Evolutionary conservation across 35 echinoderm and acorn worm species (phyloP).

Genomic region (Chiridota heheva): DNA sequence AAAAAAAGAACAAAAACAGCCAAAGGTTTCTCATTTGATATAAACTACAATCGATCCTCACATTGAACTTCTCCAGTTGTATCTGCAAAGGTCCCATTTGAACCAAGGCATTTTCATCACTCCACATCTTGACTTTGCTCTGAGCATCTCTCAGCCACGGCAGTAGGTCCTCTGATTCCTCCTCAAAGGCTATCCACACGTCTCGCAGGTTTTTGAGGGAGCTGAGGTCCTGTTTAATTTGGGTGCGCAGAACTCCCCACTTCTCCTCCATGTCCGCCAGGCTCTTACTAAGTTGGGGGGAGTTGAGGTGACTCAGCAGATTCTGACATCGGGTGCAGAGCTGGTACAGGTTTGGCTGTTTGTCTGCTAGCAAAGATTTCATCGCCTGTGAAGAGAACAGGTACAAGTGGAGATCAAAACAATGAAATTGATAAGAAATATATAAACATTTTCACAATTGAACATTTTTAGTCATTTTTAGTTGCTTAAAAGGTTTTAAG

Average conservation of each 20-base stretch:
- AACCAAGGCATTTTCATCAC: conserved; percentile 32
- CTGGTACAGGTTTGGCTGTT: conserved; percentile 65
- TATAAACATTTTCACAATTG: too few species aligned
- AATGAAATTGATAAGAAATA: too few species aligned
- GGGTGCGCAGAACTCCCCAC: conserved; percentile 58
- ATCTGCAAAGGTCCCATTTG: conserved; percentile 58
- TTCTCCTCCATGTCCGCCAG: conserved; percentile 61
- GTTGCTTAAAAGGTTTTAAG: too few species aligned
- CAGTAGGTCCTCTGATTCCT: conserved; percentile 55
- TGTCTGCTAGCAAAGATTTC: conserved; percentile 59
- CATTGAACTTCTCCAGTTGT: conserved; percentile 79
- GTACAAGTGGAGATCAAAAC: too few species aligned
- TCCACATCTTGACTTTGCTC: conserved; percentile 62
- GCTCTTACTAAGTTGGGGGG: conserved; percentile 56
- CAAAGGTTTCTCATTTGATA: too few species aligned
- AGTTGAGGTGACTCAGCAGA: conserved; percentile 60
- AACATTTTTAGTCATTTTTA: too few species aligned
- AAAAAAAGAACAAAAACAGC: too few species aligned
- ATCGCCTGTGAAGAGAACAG: conserved; percentile 63
- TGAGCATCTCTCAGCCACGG: conserved; percentile 62
- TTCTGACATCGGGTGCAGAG: conserved; percentile 43
- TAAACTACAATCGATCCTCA: too few species aligned
- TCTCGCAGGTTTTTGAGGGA: conserved; percentile 57
- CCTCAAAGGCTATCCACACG: conserved; percentile 79
- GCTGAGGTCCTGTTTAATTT: conserved; percentile 63